Evolutionary conservation across 2,797 vertebrate species (phyloP).

Genomic region (Chelon labrosus): DNA sequence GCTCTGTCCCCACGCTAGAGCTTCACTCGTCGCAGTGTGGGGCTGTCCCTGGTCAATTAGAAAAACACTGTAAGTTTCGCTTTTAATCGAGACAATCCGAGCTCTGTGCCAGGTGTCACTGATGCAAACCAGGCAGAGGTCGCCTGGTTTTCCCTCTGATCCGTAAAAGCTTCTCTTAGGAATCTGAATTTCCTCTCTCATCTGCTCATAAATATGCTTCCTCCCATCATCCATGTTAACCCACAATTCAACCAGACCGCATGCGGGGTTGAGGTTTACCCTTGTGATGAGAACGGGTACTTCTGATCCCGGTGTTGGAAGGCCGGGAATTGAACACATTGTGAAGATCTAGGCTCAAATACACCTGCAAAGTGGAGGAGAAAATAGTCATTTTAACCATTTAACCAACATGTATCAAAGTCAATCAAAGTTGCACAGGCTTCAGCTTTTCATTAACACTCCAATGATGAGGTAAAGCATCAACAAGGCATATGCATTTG

Average conservation of each 20-base stretch:
- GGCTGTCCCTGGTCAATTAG: slow-evolving; percentile 89
- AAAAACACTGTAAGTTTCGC: slow-evolving; percentile 82
- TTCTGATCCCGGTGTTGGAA: slow-evolving; percentile 76
- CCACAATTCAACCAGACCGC: slow-evolving; percentile 88
- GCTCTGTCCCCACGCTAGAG: slow-evolving; percentile 83
- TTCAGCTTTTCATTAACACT: no score
- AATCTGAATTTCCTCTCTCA: slow-evolving; percentile 83
- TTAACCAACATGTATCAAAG: no score
- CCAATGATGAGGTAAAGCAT: no score
- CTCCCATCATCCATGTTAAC: slow-evolving; percentile 82
- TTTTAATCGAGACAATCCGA: slow-evolving; percentile 80
- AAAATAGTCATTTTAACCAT: neutral
- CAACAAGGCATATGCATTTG: no score
- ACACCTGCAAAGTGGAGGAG: slow-evolving; percentile 46
- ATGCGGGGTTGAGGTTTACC: slow-evolving; percentile 81
- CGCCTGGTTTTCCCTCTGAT: slow-evolving; percentile 74
- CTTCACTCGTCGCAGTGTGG: slow-evolving; percentile 44
- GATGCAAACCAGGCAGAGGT: slow-evolving; percentile 86
- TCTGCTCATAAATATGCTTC: slow-evolving; percentile 75
- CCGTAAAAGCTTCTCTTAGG: slow-evolving; percentile 69
- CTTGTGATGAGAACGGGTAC: slow-evolving; percentile 83
- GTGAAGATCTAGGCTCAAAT: slow-evolving; percentile 29
- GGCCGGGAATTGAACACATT: slow-evolving; percentile 79
- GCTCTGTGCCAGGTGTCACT: slow-evolving; percentile 87
- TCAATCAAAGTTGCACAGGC: no score